Evolutionary conservation across 2,888 invertebrate species (phyloP).

Genomic region (Antheraea yamamai): DNA sequence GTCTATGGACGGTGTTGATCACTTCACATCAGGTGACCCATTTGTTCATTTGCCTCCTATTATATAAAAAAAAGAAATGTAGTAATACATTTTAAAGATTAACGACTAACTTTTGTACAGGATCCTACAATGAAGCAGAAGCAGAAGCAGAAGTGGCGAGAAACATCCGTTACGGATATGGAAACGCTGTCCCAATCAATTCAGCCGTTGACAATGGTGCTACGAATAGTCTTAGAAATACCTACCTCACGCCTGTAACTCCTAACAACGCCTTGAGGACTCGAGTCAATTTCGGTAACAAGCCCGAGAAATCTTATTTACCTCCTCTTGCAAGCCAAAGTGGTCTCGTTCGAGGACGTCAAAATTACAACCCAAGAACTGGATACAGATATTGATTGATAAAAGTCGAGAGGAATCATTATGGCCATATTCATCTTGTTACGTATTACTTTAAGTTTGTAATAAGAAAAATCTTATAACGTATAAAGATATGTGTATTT

Average conservation of each 20-base stretch:
- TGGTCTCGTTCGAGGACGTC: conserved; percentile 61
- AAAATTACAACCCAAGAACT: conserved; percentile 55
- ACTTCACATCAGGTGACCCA: no score
- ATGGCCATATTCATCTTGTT: neutral
- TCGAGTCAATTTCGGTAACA: conserved; percentile 19
- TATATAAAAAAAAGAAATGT: no score
- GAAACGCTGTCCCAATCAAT: conserved; percentile 20
- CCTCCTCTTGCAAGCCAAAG: conserved; percentile 48
- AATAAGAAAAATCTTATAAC: neutral
- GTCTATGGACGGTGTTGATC: no score
- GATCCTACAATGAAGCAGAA: conserved; percentile 66
- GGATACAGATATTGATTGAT: conserved; percentile 64
- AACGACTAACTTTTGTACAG: conserved; percentile 36
- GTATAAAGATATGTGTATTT: neutral
- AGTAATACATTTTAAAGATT: neutral
- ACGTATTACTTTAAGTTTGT: neutral
- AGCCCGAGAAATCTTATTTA: conserved; percentile 48
- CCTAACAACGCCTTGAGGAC: conserved; percentile 8
- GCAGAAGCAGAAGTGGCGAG: conserved; percentile 43
- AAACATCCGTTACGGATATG: conserved; percentile 34
- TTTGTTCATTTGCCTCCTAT: no score
- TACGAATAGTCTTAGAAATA: neutral
- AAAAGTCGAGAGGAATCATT: no score
- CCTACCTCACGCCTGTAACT: conserved; percentile 1
- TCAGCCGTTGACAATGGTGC: conserved; percentile 36